phyloP scores from a whole-genome alignment of 2,797 vertebrate species.

The Neosalanx taihuensis region DNA sequence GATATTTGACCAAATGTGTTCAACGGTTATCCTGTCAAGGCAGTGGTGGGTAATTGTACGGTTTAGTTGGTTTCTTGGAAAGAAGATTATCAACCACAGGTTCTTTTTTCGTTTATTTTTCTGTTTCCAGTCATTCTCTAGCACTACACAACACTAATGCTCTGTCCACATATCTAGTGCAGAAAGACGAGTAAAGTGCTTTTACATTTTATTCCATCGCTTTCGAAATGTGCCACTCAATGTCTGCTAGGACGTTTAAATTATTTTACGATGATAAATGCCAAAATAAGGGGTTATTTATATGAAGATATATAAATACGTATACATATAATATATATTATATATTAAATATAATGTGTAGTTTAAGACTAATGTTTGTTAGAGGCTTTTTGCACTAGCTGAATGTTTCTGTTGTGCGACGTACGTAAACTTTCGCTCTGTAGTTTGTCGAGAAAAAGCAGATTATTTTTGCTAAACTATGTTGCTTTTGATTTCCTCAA shows the following conservation, averaged over 20 bases:
- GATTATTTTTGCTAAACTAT: constrained; percentile 77
- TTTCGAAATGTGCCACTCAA: constrained; percentile 77
- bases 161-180: constrained; percentile 74
- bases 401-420: constrained; percentile 75
- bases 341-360: constrained; percentile 76
- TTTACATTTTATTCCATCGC: constrained; percentile 73
- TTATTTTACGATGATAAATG: constrained; percentile 79
- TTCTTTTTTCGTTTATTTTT: constrained; percentile 30
- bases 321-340: constrained; percentile 70
- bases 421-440: constrained; percentile 69
- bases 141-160: constrained; percentile 54
- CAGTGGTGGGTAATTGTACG: constrained; percentile 62
- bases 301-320: constrained; percentile 67
- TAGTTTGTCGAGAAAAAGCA: constrained; percentile 70
- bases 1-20: constrained; percentile 62
- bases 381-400: constrained; percentile 81
- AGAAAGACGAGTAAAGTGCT: constrained; percentile 73
- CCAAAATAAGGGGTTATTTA: constrained; percentile 83
- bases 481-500: constrained; percentile 66
- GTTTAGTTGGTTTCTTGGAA: constrained; percentile 48
- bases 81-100: constrained; percentile 55
- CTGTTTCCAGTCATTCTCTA: constrained; percentile 36
- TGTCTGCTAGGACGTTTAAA: constrained; percentile 76
- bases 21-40: constrained; percentile 47
- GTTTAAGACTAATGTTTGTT: constrained; percentile 75